Evolutionary conservation across 1,140 invertebrate genomes (phyloP), one percentile per base, ranked within the genome.

Genomic region (Akabosia matsudoensis): DNA sequence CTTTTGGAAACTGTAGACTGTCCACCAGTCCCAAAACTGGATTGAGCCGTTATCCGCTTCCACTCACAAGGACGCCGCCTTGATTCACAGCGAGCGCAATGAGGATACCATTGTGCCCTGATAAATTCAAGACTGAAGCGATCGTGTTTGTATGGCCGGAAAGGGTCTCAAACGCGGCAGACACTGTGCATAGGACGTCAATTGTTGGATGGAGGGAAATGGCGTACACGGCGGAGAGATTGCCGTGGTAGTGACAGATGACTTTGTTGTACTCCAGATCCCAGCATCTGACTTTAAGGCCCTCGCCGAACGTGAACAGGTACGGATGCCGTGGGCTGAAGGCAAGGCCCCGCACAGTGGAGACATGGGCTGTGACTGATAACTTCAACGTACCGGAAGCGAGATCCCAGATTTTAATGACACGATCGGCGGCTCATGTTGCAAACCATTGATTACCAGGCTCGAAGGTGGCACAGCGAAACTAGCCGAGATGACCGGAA

Each of bases 361-460:
- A 98, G 24, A 99, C 97, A 84, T 99, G 98, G 31, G 98, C 98
- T 37, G 98, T 99, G 3, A 99, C 86, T 0, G 98, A 99, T 10
- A 99, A 90, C 85, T 98, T 98, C 28, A 99, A 87, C 83, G 93
- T 93, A 37, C 97, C 97, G 83, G 89, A 93, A 0, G 94, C 97
- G 75, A 99, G 86, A 84, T 99, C 98, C 97, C 98, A 99, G 83
- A 99, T 98, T 90, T 99, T 99, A 64, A 99, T 99, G 7, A 99
- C 95, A 84, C 97, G 89, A 85, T 99, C 97, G 7, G 94, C 96
- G 54, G 97, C 95, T 74, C 98, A 97, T 80, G 92, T 92, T 71
- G 91, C 92, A 87, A 97, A 96, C 80, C 92, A 95, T 83, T 99
- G 93, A 87, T 99, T 99, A 26, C 94, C 95, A 30, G 98, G 98